A percentile compares a stretch with the other conserved stretches of the same genome.
Evolutionary conservation across 2,888 invertebrate genomes (phyloP).

Genomic region (Noctua comes): DNA sequence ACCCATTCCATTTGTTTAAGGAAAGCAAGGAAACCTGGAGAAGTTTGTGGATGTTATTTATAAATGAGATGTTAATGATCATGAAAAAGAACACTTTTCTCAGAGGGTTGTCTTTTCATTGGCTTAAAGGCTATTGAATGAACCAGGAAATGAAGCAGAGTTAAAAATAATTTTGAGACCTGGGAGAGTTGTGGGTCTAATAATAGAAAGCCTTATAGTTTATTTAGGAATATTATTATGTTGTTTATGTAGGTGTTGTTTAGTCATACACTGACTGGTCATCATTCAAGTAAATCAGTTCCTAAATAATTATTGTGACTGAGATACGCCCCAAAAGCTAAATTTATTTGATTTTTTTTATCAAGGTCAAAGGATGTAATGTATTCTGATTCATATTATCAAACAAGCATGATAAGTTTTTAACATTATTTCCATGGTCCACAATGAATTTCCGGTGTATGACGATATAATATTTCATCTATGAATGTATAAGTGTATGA

Average conservation of each 20-base stretch:
- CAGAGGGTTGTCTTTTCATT: neutral
- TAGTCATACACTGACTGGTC: neutral
- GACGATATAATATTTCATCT: neutral
- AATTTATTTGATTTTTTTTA: neutral
- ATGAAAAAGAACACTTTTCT: neutral
- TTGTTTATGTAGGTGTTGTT: no score
- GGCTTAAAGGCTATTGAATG: neutral
- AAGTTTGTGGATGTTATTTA: neutral
- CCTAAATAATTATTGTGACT: neutral
- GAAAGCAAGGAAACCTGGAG: slow-evolving; percentile 93
- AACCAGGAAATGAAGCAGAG: neutral
- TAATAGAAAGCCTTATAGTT: slow-evolving; percentile 3
- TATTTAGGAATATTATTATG: no score
- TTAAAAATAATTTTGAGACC: neutral
- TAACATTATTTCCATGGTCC: neutral
- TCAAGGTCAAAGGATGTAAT: slow-evolving; percentile 41
- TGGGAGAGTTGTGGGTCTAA: slow-evolving; percentile 9
- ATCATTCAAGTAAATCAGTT: neutral
- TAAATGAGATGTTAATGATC: neutral
- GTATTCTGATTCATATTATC: neutral
- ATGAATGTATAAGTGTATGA: no score
- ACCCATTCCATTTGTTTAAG: slow-evolving; percentile 93
- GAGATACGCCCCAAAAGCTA: neutral
- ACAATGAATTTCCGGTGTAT: neutral
- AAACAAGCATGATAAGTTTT: neutral